A percentile compares a stretch with the other conserved stretches of the same genome.
Conservation (phyloP, 1,140 invertebrate genomes). For the Philotrypesis tridentata region DNA sequence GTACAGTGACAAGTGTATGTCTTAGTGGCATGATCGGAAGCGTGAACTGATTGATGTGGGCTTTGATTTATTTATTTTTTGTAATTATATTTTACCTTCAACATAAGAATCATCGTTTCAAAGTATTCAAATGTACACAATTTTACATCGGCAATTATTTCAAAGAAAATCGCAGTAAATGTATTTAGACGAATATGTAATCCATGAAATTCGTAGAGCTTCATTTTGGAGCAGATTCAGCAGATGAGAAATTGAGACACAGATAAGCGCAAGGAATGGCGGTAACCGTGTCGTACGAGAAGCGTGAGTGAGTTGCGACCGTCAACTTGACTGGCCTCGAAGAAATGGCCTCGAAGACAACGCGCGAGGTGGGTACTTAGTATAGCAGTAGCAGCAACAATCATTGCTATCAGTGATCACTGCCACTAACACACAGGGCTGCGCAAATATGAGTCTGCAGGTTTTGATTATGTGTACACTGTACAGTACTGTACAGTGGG, state of each 20-base stretch:
- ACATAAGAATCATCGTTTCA: no score
- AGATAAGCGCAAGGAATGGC: background rate
- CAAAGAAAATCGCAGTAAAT: no score
- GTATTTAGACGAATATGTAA: no score
- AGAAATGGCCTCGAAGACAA: conserved; percentile 26
- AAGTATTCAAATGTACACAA: no score
- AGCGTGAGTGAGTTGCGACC: conserved; percentile 41
- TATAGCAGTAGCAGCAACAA: conserved; percentile 13
- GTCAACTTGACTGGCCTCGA: conserved; percentile 53
- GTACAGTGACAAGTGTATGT: no score
- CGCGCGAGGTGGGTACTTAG: background rate
- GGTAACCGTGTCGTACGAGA: background rate
- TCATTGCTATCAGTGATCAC: background rate
- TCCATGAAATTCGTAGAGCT: no score
- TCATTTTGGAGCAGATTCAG: no score
- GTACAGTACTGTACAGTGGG: background rate
- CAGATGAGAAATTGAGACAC: background rate
- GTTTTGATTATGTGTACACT: background rate
- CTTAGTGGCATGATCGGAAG: no score
- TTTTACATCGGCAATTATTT: no score
- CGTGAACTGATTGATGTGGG: no score
- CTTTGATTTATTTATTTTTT: no score
- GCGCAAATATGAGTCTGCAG: background rate
- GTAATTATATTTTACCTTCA: no score
- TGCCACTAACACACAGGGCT: conserved; percentile 14